Conservation (phyloP, 1,140 invertebrate genomes). For the Luehdorfia chinensis region DNA sequence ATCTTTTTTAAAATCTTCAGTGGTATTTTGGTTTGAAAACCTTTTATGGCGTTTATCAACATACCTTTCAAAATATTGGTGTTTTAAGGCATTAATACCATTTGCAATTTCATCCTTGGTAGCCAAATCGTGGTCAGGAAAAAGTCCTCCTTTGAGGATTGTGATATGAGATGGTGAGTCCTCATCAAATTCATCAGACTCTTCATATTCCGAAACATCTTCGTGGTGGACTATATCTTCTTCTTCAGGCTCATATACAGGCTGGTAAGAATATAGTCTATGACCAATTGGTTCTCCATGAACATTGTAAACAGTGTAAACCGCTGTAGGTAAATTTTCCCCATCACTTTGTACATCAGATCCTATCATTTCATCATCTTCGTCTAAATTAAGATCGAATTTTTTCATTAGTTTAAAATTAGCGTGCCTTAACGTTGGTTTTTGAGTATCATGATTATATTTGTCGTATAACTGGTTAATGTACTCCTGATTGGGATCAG, state of each 20-base stretch:
- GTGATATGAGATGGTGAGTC: conserved; percentile 41
- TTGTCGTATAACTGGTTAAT: conserved; percentile 61
- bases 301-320: conserved; percentile 69
- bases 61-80: conserved; percentile 69
- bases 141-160: conserved; percentile 62
- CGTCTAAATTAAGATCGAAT: conserved; percentile 54
- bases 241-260: conserved; percentile 68
- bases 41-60: conserved; percentile 64
- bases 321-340: conserved; percentile 62
- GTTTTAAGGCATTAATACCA: conserved; percentile 64
- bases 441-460: conserved; percentile 58
- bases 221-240: conserved; percentile 46
- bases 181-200: conserved; percentile 47
- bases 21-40: conserved; percentile 49
- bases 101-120: conserved; percentile 35
- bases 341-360: conserved; percentile 36
- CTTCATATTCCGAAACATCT: conserved; percentile 46
- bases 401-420: conserved; percentile 71
- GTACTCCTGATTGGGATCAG: conserved; percentile 45
- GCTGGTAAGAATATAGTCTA: conserved; percentile 67
- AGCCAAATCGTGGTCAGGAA: conserved; percentile 41
- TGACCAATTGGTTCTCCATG: conserved; percentile 67
- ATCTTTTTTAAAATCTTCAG: conserved; percentile 36
- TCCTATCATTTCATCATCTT: conserved; percentile 37
- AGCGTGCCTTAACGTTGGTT: conserved; percentile 63